A percentile compares a stretch with the other conserved stretches of the same genome.
phyloP scores from a whole-genome alignment of 2,888 invertebrate genomes.

The Ophonus ardosiacus region DNA sequence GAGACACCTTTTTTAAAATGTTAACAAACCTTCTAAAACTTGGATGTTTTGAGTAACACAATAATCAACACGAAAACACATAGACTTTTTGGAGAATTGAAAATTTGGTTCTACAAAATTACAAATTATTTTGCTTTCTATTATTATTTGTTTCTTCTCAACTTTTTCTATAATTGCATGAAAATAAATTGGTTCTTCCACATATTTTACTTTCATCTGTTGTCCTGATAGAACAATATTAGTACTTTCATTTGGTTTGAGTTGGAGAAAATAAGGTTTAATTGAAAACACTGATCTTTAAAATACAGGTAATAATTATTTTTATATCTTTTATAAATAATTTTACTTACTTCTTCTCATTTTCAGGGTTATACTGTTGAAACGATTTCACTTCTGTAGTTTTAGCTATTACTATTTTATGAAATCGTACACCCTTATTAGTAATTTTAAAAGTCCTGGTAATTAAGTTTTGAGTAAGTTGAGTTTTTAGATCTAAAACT shows the following conservation, averaged over 20 bases:
- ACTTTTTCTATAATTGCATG: slow-evolving; percentile 78
- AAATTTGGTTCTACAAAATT: slow-evolving; percentile 80
- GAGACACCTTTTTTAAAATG: not conserved
- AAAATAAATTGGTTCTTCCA: slow-evolving; percentile 80
- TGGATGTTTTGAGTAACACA: slow-evolving; percentile 69
- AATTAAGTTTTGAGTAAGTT: slow-evolving; percentile 80
- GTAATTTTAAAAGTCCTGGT: slow-evolving; percentile 76
- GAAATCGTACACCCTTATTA: slow-evolving; percentile 78
- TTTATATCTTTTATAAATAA: not conserved
- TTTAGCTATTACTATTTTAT: slow-evolving; percentile 77
- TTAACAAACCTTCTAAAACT: slow-evolving; percentile 34
- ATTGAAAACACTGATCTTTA: not conserved
- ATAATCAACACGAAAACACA: slow-evolving; percentile 78
- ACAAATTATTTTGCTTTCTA: slow-evolving; percentile 77
- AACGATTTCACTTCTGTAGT: slow-evolving; percentile 68
- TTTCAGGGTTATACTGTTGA: slow-evolving; percentile 66
- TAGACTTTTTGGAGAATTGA: slow-evolving; percentile 75
- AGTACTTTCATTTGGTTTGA: slow-evolving; percentile 76
- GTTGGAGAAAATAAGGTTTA: slow-evolving; percentile 73
- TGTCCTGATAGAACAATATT: slow-evolving; percentile 75
- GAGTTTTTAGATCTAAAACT: slow-evolving; percentile 79
- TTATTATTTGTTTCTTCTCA: slow-evolving; percentile 77
- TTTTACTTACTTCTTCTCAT: slow-evolving; percentile 71
- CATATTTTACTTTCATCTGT: slow-evolving; percentile 74
- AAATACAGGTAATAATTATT: not conserved